Evolutionary conservation across 1,140 invertebrate species (phyloP).

Genomic region (Ptiloglossa arizonensis): DNA sequence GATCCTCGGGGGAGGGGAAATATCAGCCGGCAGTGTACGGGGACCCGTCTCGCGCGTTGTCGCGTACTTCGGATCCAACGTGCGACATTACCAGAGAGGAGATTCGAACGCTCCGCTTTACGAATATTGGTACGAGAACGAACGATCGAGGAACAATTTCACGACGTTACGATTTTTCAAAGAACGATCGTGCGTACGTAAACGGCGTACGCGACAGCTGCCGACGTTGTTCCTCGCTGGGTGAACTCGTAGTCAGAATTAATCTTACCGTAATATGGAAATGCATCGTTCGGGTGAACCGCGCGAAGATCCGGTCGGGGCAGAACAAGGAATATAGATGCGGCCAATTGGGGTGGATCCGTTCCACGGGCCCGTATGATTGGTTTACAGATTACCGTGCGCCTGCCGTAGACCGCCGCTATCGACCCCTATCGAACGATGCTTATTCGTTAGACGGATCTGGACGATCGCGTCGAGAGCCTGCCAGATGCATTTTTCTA

Average conservation of each 20-base stretch:
- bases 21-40: no score
- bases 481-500: conserved; percentile 23
- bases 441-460: conserved; percentile 39
- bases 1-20: no score
- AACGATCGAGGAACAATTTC: conserved; percentile 7
- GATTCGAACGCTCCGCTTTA: no score
- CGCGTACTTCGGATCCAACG: no score
- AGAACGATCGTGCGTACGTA: no score
- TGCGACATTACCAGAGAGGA: no score
- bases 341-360: conserved; percentile 30
- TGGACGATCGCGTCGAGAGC: neutral
- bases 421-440: conserved; percentile 26
- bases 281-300: conserved; percentile 68
- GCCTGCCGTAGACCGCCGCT: conserved; percentile 33
- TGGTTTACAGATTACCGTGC: conserved; percentile 69
- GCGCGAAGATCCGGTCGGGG: conserved; percentile 39
- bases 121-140: no score
- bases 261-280: conserved; percentile 79
- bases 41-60: no score
- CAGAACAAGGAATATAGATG: conserved; percentile 50
- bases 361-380: conserved; percentile 67
- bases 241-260: conserved; percentile 64
- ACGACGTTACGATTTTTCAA: no score
- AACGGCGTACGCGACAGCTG: conserved; percentile 52
- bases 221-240: conserved; percentile 72